These are phyloP conservation scores for Rhamnusium bicolor DNA, from an alignment of 2,888 invertebrate genomes.

Conservation along the genomic window DNA sequence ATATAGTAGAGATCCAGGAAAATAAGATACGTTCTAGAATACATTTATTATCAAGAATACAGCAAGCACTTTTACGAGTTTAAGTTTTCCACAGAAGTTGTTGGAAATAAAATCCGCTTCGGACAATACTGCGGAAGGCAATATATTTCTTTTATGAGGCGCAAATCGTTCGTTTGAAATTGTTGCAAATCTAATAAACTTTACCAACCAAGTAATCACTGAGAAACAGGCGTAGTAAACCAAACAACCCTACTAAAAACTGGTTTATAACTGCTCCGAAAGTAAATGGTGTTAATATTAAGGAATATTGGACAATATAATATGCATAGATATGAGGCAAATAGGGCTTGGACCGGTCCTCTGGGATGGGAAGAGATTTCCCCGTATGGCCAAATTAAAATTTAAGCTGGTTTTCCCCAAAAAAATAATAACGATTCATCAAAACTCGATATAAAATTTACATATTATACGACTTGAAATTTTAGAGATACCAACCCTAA, in stretches of 20 bases:
- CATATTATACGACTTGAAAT: too few species aligned
- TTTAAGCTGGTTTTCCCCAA: slow-evolving; percentile 2
- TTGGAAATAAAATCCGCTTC: background rate
- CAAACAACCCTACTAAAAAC: background rate
- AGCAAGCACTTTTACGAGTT: slow-evolving; percentile 19
- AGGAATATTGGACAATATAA: slow-evolving; percentile 24
- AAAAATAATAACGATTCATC: slow-evolving; percentile 26
- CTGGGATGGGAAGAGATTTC: slow-evolving; percentile 2
- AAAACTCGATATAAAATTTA: background rate
- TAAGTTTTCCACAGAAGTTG: background rate
- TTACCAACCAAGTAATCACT: background rate
- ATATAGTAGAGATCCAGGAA: background rate
- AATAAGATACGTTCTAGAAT: slow-evolving; percentile 2
- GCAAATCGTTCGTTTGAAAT: background rate
- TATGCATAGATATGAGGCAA: slow-evolving; percentile 25
- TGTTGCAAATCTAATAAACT: slow-evolving; percentile 12
- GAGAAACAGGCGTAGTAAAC: background rate
- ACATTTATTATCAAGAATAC: background rate
- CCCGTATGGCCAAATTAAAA: slow-evolving; percentile 32
- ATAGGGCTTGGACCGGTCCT: slow-evolving; percentile 6
- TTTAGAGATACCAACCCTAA: too few species aligned
- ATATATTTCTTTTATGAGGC: slow-evolving; percentile 4
- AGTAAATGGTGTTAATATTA: slow-evolving; percentile 8
- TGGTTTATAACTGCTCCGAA: background rate
- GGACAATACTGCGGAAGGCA: background rate